These are phyloP conservation scores for Eulithis prunata DNA, from an alignment of 2,888 invertebrate species.

Conservation along the genomic window DNA sequence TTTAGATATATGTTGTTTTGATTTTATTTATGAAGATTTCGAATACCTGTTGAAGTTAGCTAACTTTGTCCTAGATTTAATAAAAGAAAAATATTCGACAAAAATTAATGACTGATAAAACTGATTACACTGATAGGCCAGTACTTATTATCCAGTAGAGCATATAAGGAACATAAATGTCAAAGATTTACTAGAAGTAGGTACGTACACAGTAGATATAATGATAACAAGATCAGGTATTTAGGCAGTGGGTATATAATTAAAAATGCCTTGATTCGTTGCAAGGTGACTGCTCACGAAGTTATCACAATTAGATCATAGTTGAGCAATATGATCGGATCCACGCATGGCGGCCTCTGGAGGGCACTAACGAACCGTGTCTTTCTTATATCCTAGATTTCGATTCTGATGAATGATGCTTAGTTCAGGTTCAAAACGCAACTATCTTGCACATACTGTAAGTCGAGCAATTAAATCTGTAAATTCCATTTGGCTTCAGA, in stretches of 20 bases:
- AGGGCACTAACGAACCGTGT: constrained; percentile 59
- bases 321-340: constrained; percentile 66
- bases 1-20: constrained; percentile 48
- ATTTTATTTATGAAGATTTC: constrained; percentile 6
- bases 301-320: constrained; percentile 59
- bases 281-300: constrained; percentile 64
- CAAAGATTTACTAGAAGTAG: no score
- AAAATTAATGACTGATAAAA: no score
- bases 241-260: constrained; percentile 11
- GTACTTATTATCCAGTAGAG: no score
- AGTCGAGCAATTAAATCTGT: constrained; percentile 16
- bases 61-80: no score
- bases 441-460: constrained; percentile 5
- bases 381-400: constrained; percentile 31
- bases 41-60: background rate
- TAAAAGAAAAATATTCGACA: no score
- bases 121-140: no score
- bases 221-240: constrained; percentile 10
- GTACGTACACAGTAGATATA: background rate
- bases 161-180: no score
- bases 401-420: background rate
- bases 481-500: constrained; percentile 27
- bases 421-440: constrained; percentile 1
- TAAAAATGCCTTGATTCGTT: constrained; percentile 59
- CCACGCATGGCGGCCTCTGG: constrained; percentile 61